Evolutionary conservation across 2,797 vertebrate species (phyloP), one percentile per base, ranked within the genome.

Genomic region (Syndactyla subalaris): DNA sequence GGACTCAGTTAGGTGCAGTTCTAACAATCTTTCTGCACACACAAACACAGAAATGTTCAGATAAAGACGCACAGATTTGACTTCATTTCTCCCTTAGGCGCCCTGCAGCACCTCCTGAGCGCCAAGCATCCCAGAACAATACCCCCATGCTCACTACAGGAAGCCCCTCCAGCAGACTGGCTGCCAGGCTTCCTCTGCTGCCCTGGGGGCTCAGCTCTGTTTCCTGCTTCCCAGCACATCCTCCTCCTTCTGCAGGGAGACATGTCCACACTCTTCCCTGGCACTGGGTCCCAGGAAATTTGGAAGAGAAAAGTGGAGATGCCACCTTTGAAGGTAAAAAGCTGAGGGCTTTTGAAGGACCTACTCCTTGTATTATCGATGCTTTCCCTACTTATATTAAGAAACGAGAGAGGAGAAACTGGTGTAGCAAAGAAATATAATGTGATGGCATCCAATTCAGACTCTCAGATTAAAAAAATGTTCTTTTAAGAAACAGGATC

Each of bases 171-270:
- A 63, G 36, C 29, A 89, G 73, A 45, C 24, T 46, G 67, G 14
- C 61, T 63, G 77, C 73, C 51, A 26, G 4, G 1, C 49, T 52
- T 63, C 55, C 12, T 6, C 10, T 16, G 0, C 54, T 32, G 34
- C 29, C 49, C 57, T n/a, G 0, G 0, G 0, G 57, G 48, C 62
- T 63, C 77, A 24, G 59, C 54, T 10, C 54, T 10, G 0, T 0
- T 21, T 41, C n/a, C 48, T 15, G 48, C 73, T 55, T 57, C 46
- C 57, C 66, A 38, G 61, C 20, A 65, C 3, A 4, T 1, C n/a
- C 58, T 36, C 32, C 0, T 0, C 15, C 46, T 6, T 18, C 27
- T 0, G 0, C 36, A 41, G 49, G 16, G 11, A 0, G 3, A 41
- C 2, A 57, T 8, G 30, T 26, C 51, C 14, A 0, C 7, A 0